phyloP scores from a whole-genome alignment of 2,113 vertebrate species.

The Malaclemys terrapin region DNA sequence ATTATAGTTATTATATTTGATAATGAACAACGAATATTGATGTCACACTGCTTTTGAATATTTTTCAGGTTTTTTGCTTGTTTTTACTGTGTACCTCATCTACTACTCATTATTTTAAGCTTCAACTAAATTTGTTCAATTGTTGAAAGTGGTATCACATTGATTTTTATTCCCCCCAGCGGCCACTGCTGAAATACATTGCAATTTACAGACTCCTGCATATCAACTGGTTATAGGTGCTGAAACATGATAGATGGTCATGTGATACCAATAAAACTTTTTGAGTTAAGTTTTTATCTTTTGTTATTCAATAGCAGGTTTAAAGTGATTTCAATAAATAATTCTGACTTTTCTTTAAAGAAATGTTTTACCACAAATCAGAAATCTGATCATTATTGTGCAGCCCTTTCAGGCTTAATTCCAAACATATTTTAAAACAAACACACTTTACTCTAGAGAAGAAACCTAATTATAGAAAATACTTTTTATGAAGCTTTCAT shows the following conservation, averaged over 20 bases:
- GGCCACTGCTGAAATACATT: not conserved
- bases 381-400: not conserved
- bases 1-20: not conserved
- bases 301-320: not conserved
- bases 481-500: conserved; percentile 36
- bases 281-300: not conserved
- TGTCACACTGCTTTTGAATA: conserved; percentile 1
- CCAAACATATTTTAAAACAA: conserved; percentile 60
- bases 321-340: not conserved
- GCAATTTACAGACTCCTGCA: not conserved
- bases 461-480: conserved; percentile 31
- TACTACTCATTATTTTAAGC: conserved; percentile 33
- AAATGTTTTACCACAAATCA: conserved; percentile 1
- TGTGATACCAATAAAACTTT: not conserved
- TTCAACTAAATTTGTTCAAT: not conserved
- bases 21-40: not conserved
- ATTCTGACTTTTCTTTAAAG: not conserved
- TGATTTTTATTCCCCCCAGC: not conserved
- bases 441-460: conserved; percentile 51
- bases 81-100: not conserved
- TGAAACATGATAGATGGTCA: not conserved
- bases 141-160: not conserved
- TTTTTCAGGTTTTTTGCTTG: not conserved
- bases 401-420: conserved; percentile 8
- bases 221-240: not conserved